phyloP scores from a whole-genome alignment of 2,888 invertebrate species.

The Caenorhabditis panamensis region DNA sequence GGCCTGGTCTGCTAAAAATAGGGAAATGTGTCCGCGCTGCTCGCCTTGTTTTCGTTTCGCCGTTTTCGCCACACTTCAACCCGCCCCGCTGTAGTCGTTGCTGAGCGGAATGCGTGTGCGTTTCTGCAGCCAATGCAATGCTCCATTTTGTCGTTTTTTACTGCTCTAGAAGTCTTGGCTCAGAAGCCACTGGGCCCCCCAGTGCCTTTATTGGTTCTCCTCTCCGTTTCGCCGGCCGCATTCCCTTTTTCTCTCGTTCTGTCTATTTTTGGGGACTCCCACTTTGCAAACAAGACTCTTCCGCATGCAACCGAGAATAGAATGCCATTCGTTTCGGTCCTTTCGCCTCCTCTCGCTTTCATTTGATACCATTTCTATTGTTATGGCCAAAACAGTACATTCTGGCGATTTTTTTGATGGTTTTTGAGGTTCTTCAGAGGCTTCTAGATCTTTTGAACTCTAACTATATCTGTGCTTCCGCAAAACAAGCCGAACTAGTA shows the following conservation, averaged over 20 bases:
- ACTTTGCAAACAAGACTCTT: conserved; percentile 44
- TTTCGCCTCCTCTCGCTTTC: conserved; percentile 20
- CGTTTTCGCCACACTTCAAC: conserved; percentile 33
- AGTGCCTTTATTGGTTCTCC: conserved; percentile 51
- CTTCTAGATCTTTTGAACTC: too few relatives aligned
- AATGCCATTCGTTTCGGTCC: conserved; percentile 36
- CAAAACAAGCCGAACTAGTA: too few relatives aligned
- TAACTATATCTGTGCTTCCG: too few relatives aligned
- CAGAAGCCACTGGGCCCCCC: too few relatives aligned
- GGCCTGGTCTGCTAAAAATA: conserved; percentile 25
- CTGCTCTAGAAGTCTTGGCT: too few relatives aligned
- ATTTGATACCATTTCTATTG: conserved; percentile 10
- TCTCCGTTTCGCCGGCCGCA: conserved; percentile 1
- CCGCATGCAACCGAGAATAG: conserved; percentile 37
- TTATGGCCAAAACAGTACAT: neutral
- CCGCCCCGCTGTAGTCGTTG: conserved; percentile 20
- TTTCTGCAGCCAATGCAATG: conserved; percentile 9
- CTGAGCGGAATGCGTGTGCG: conserved; percentile 4
- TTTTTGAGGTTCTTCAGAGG: too few relatives aligned
- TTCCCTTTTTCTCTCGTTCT: conserved; percentile 21
- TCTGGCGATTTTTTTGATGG: neutral
- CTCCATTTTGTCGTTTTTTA: conserved; percentile 19
- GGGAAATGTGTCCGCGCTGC: neutral
- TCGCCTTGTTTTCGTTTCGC: conserved; percentile 45
- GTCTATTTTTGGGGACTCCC: conserved; percentile 35